Evolutionary conservation across 2,113 vertebrate species (phyloP), one percentile per base, ranked within the genome.

Genomic region (Salvelinus namaycush): DNA sequence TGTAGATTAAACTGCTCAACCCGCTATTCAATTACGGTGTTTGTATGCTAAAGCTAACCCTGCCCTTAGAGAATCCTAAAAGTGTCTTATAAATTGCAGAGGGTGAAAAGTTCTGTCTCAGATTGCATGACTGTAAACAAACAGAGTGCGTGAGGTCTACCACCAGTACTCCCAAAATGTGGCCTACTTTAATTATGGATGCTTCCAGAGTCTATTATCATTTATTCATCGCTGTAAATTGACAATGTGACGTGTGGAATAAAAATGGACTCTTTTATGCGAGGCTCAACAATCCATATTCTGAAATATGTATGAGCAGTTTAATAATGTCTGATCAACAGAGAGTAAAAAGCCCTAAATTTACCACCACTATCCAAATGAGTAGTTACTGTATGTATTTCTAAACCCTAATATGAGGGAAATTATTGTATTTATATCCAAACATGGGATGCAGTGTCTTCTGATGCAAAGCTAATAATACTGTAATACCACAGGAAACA

Each of bases 141-240:
- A 26, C 66, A 7, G 39, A 44, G 9, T 44, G 39, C 9, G 39
- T 44, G 39, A 44, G 39, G 39, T 44, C 39, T 11, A 9, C 39
- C 39, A 0, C 24, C 51, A 48, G 44, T 65, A 26, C 59, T n/a
- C 75, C 39, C 75, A 51, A 67, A 78, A 78, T 59, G 5, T 20
- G 66, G 39, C 48, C 65, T 72, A 62, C 67, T 81, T 70, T 64
- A 78, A 80, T 80, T 68, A 76, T 74, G 31, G 14, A 77, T 73
- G 69, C 75, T 67, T 83, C 75, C 74, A 72, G 76, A 76, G 34
- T 64, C 70, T 57, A 73, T 73, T 66, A 75, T 76, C 8, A 39
- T 60, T 80, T 68, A 71, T 82, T 72, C 70, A 72, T 18, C 44
- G 66, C 69, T 39, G 64, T 71, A 70, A 86, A 81, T 76, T 65